phyloP scores from a whole-genome alignment of 1,140 invertebrate genomes.

The Sycobia sp. region DNA sequence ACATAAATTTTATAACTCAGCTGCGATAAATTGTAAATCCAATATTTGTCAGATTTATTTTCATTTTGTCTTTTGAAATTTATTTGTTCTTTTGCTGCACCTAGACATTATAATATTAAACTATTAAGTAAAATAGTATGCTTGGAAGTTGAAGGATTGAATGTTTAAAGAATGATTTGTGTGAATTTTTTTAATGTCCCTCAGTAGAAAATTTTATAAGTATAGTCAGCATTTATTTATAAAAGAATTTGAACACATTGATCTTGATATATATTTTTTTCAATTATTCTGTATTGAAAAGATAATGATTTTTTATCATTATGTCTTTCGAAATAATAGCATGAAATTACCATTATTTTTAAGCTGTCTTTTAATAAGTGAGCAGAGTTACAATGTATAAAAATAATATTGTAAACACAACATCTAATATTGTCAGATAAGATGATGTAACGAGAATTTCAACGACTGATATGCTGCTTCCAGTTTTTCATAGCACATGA shows the following conservation, averaged over 20 bases:
- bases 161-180: slow-evolving; percentile 6
- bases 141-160: background rate
- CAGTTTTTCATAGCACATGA: background rate
- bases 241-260: background rate
- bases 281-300: too few species aligned
- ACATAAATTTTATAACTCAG: background rate
- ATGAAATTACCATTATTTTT: too few species aligned
- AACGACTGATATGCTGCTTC: background rate
- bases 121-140: slow-evolving; percentile 3
- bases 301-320: too few species aligned
- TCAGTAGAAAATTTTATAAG: slow-evolving; percentile 13
- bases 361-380: background rate
- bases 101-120: background rate
- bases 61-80: slow-evolving; percentile 8
- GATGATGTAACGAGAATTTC: background rate
- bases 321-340: too few species aligned
- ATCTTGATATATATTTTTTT: background rate
- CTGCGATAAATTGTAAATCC: background rate
- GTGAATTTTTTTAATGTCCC: slow-evolving; percentile 2
- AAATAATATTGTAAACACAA: background rate
- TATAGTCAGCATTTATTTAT: background rate
- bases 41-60: slow-evolving; percentile 11
- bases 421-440: background rate
- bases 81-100: slow-evolving; percentile 3
- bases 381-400: background rate